Evolutionary conservation across 2,888 invertebrate species (phyloP), one percentile per base, ranked within the genome.

Genomic region (Psylliodes chrysocephalus): DNA sequence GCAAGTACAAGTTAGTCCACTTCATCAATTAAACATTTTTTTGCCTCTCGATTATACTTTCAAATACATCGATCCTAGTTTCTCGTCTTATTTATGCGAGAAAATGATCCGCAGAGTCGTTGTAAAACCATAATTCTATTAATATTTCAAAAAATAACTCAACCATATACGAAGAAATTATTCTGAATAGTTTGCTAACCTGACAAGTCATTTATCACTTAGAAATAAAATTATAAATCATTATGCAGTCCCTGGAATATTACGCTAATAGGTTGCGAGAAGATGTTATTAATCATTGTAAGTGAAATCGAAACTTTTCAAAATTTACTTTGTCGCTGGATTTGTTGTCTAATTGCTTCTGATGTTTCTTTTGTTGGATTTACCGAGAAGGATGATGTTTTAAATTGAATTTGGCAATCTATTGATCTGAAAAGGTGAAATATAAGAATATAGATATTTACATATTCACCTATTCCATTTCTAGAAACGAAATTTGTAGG

Each of bases 1-100:
- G 47, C 22, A 60, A 60, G 44, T 66, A 60, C 33, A 60, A 47
- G 19, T 42, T 18, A 25, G 15, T n/a, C 44, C 40, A 51, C 63
- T 64, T 70, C 70, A 70, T 72, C 69, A 68, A 71, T 69, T 70
- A 72, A 68, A 72, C 70, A 70, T 49, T 49, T 69, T 73, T 69
- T 64, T 66, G 60, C 61, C 60, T 46, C 19, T 60, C 40, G n/a
- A 72, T 72, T 72, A 68, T 63, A 73, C 69, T 71, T 73, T 70
- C 60, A 70, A 67, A 70, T 70, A 64, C 47, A 10, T 40, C 35
- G 51, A 22, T 54, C 40, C 47, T 47, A 57, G 51, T 53, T 42
- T 35, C 59, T 54, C 52, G 44, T 46, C 42, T 30, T 42, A 49
- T 63, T 25, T 46, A 47, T 59, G 47, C 47, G 59, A 54, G 59